Conservation (phyloP, 1,140 invertebrate genomes). For the Phortica variegata region DNA sequence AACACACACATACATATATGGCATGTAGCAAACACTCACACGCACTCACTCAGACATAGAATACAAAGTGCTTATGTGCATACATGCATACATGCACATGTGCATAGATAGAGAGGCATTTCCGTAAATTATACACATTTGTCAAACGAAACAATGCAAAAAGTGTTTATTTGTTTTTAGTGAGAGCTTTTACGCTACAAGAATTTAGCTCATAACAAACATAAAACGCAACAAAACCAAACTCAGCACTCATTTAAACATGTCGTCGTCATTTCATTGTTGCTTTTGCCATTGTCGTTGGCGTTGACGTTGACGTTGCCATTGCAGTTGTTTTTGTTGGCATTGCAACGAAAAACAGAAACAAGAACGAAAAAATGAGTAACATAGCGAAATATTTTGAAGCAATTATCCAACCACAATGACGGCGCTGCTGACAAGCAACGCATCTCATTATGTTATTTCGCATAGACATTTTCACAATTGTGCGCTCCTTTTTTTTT, state of each 20-base stretch:
- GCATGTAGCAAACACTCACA: too few relatives aligned
- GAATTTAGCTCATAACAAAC: slow-evolving; percentile 33
- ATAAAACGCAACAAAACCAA: not conserved
- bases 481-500: too few relatives aligned
- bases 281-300: slow-evolving; percentile 1
- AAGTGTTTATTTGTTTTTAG: slow-evolving; percentile 54
- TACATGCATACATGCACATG: too few relatives aligned
- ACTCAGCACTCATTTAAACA: not conserved
- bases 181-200: slow-evolving; percentile 46
- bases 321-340: not conserved
- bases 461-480: not conserved
- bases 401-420: slow-evolving; percentile 48
- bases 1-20: too few relatives aligned
- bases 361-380: too few relatives aligned
- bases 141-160: slow-evolving; percentile 52
- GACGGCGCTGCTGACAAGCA: slow-evolving; percentile 34
- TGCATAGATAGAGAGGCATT: too few relatives aligned
- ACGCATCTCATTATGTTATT: not conserved
- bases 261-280: too few relatives aligned
- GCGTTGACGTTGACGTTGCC: not conserved
- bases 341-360: too few relatives aligned
- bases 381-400: slow-evolving; percentile 43
- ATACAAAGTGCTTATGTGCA: too few relatives aligned
- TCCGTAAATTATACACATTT: slow-evolving; percentile 54
- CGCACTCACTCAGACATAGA: too few relatives aligned